A percentile compares a stretch with the other conserved stretches of the same genome.
These are phyloP conservation scores for Polyommatus icarus DNA, from an alignment of 2,888 invertebrate genomes.

Conservation along the genomic window DNA sequence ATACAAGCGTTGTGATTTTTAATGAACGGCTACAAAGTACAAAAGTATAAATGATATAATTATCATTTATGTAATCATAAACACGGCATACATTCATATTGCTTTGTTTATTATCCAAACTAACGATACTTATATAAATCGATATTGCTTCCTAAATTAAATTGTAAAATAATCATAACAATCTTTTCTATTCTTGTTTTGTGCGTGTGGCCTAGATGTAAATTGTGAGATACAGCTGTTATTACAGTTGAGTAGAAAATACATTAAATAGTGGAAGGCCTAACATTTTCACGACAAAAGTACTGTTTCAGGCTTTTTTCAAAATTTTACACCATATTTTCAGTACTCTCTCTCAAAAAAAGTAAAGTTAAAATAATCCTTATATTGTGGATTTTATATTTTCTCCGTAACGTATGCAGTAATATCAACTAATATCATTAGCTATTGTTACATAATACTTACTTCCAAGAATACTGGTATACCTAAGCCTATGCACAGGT, in stretches of 20 bases:
- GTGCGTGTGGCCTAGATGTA: constrained; percentile 5
- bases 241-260: not conserved
- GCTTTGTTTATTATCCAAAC: constrained; percentile 43
- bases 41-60: constrained; percentile 38
- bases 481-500: no score
- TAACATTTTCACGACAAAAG: no score
- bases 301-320: no score
- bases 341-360: no score
- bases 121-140: constrained; percentile 45
- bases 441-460: no score
- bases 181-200: constrained; percentile 43
- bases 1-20: no score
- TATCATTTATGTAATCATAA: constrained; percentile 43
- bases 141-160: constrained; percentile 45
- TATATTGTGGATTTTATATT: no score
- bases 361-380: no score
- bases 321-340: no score
- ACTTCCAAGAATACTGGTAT: no score
- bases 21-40: not conserved
- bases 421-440: no score
- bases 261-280: not conserved
- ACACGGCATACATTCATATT: constrained; percentile 39
- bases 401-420: no score
- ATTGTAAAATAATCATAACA: constrained; percentile 44
- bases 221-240: not conserved